A percentile compares a stretch with the other conserved stretches of the same genome.
These are phyloP conservation scores for Caenorhabditis remanei DNA, from an alignment of 1,140 invertebrate species.

Conservation along the genomic window DNA sequence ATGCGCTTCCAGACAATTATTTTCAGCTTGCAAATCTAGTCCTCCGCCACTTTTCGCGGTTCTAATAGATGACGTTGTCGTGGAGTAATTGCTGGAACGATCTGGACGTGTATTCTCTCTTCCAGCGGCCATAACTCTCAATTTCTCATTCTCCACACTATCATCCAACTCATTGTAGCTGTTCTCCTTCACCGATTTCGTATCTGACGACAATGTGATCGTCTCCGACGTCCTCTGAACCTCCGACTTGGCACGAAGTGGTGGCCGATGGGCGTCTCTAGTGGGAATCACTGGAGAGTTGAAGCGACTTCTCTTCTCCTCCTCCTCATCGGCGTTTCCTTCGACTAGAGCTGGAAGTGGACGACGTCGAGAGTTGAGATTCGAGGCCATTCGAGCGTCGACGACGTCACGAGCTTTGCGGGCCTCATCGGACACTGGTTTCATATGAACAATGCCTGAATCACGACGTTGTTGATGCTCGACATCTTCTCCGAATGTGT, in stretches of 20 bases:
- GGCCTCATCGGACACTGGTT: not conserved
- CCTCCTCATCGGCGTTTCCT: not conserved
- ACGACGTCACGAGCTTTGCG: not conserved
- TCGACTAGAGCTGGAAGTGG: not conserved
- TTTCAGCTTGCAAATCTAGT: slow-evolving; percentile 35
- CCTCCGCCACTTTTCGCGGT: not conserved
- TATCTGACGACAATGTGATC: slow-evolving; percentile 24
- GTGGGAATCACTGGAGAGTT: not conserved
- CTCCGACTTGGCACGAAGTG: not conserved
- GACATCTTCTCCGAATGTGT: slow-evolving; percentile 9
- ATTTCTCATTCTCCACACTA: not conserved
- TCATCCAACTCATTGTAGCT: not conserved
- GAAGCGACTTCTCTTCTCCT: slow-evolving; percentile 10
- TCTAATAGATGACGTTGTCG: not conserved
- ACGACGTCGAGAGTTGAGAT: slow-evolving; percentile 18
- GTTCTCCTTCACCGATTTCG: not conserved
- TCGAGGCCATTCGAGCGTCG: not conserved
- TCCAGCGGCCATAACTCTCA: not conserved
- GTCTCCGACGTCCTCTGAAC: not conserved
- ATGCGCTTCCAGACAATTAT: slow-evolving; percentile 37
- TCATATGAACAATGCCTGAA: not conserved
- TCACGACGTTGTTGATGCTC: not conserved
- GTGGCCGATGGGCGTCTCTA: not conserved
- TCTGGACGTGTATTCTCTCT: not conserved
- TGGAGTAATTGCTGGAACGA: not conserved